These are phyloP conservation scores for Drosophila paramelanica DNA, from an alignment of 2,888 invertebrate genomes.

Conservation along the genomic window DNA sequence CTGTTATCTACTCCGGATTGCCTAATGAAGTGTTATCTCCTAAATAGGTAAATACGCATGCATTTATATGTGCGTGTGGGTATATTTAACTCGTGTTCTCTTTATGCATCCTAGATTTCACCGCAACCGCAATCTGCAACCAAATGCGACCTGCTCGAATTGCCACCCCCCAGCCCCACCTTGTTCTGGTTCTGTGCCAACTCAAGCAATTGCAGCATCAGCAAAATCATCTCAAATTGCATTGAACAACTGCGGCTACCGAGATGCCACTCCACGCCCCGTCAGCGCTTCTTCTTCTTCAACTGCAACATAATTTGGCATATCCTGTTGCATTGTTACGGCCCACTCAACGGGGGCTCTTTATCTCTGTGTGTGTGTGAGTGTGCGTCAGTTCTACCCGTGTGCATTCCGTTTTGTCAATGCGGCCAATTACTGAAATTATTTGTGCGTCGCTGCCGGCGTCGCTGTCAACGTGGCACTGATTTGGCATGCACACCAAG, in stretches of 20 bases:
- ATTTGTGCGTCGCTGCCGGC: constrained; percentile 47
- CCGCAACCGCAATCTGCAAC: constrained; percentile 22
- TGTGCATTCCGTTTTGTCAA: constrained; percentile 49
- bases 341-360: constrained; percentile 6
- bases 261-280: background rate
- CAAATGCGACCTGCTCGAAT: background rate
- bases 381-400: background rate
- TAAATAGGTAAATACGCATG: background rate
- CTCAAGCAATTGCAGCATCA: constrained; percentile 25
- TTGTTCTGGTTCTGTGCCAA: background rate
- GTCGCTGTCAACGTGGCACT: constrained; percentile 32
- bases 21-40: background rate
- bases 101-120: constrained; percentile 13
- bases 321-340: constrained; percentile 62
- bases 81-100: background rate
- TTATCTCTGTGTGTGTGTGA: background rate
- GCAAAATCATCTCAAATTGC: constrained; percentile 41
- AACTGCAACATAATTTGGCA: constrained; percentile 54
- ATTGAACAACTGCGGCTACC: constrained; percentile 34
- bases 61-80: background rate
- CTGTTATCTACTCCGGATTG: background rate
- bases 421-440: constrained; percentile 61
- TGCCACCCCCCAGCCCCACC: too few species aligned
- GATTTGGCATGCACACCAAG: constrained; percentile 50
- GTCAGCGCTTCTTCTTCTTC: background rate